Conservation (phyloP, 2,888 invertebrate species). For the Cataglyphis rosenhaueri region DNA sequence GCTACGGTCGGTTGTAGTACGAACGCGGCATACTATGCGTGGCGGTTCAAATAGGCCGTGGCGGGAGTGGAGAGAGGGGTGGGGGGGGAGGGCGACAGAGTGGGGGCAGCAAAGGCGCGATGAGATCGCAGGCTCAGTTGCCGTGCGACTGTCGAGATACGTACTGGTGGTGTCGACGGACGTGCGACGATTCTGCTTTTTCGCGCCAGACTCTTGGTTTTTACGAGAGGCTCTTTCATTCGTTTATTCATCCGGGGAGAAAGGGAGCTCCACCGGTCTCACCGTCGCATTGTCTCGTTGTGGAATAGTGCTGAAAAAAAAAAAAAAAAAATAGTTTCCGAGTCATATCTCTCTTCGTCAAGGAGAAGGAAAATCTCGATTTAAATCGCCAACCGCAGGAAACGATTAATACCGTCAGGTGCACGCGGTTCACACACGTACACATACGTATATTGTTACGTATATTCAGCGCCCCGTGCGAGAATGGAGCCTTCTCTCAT, state of each 20-base stretch:
- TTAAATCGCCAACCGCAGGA: slow-evolving; percentile 47
- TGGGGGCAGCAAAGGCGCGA: slow-evolving; percentile 78
- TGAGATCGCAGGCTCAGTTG: slow-evolving; percentile 84
- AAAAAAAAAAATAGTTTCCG: neutral
- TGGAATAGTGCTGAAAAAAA: neutral
- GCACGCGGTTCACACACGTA: slow-evolving; percentile 31
- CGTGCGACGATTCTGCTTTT: slow-evolving; percentile 15
- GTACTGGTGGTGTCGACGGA: slow-evolving; percentile 68
- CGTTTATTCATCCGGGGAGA: neutral
- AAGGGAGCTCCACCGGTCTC: neutral
- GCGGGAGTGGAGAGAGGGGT: neutral
- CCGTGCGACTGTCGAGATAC: slow-evolving; percentile 84
- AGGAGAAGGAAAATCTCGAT: slow-evolving; percentile 24
- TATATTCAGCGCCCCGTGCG: slow-evolving; percentile 15
- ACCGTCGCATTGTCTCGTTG: neutral
- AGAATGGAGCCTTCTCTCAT: slow-evolving; percentile 16
- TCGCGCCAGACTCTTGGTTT: slow-evolving; percentile 30
- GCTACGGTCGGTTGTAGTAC: slow-evolving; percentile 50
- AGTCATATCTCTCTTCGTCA: neutral
- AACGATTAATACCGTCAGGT: slow-evolving; percentile 48
- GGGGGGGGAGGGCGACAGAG: neutral
- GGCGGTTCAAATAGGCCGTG: slow-evolving; percentile 39
- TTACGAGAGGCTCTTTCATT: neutral
- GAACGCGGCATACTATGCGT: slow-evolving; percentile 56
- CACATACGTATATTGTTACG: neutral